phyloP scores from a whole-genome alignment of 92 coral and sea anemone species.

The Palythoa grandiflora region DNA sequence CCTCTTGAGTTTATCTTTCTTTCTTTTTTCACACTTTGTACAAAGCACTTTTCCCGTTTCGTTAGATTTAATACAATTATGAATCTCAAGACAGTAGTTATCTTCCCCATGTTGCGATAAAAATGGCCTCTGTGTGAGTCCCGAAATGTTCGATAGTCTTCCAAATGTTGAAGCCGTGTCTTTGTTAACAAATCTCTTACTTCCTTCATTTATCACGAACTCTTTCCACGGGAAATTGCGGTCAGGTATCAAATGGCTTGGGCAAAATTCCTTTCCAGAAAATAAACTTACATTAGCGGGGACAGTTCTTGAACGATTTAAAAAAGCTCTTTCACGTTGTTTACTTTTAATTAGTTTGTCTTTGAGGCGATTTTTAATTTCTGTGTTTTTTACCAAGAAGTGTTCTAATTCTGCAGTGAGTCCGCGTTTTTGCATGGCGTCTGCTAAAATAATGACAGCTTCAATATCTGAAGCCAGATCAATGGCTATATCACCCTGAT shows the following conservation, averaged over 20 bases:
- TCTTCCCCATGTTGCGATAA: slow-evolving; percentile 50
- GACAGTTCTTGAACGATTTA: slow-evolving; percentile 52
- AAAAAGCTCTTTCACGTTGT: neutral
- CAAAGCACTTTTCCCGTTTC: slow-evolving; percentile 57
- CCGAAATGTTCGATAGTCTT: slow-evolving; percentile 31
- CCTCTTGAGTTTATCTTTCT: slow-evolving; percentile 39
- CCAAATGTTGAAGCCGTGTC: slow-evolving; percentile 53
- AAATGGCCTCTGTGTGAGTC: neutral
- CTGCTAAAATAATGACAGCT: slow-evolving; percentile 77
- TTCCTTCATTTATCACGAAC: slow-evolving; percentile 21
- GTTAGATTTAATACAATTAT: neutral
- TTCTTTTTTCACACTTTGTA: slow-evolving; percentile 81
- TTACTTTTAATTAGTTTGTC: slow-evolving; percentile 65
- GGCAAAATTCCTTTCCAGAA: slow-evolving; percentile 33
- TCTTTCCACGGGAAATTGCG: slow-evolving; percentile 21
- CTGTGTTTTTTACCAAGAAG: slow-evolving; percentile 79
- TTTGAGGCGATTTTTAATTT: slow-evolving; percentile 71
- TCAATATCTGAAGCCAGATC: slow-evolving; percentile 88
- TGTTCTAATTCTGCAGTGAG: slow-evolving; percentile 58
- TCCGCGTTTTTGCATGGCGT: slow-evolving; percentile 85
- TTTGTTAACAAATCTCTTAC: slow-evolving; percentile 50
- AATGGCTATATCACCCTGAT: slow-evolving; percentile 86
- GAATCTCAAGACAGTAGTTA: slow-evolving; percentile 53
- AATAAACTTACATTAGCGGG: slow-evolving; percentile 37
- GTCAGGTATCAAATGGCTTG: slow-evolving; percentile 44